These are phyloP conservation scores for Mobula hypostoma DNA, from an alignment of 2,113 vertebrate species.

Conservation along the genomic window DNA sequence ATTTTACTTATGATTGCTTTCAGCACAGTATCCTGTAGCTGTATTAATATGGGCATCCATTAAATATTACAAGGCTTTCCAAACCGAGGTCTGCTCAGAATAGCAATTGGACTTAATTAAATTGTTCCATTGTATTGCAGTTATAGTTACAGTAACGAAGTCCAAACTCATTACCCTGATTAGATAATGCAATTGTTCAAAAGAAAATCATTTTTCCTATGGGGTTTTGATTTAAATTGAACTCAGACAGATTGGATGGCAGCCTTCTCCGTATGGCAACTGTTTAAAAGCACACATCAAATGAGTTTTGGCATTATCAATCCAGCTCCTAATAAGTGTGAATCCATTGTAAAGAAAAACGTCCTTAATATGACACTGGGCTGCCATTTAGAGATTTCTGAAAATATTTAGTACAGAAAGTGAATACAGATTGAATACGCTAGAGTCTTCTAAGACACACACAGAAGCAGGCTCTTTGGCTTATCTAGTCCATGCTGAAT, in stretches of 20 bases:
- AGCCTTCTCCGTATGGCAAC: not conserved
- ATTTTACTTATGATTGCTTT: not conserved
- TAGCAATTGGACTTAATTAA: not conserved
- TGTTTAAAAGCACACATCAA: not conserved
- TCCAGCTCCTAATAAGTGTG: not conserved
- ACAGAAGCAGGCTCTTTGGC: no score
- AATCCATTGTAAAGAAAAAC: not conserved
- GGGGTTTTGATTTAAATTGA: conserved; percentile 28
- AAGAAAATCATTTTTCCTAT: not conserved
- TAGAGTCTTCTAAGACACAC: not conserved
- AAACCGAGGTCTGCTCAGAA: not conserved
- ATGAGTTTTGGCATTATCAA: not conserved
- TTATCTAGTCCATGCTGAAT: no score
- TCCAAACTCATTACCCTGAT: not conserved
- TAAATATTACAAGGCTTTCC: not conserved
- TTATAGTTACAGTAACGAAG: conserved; percentile 12
- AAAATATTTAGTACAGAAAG: not conserved
- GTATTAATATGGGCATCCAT: not conserved
- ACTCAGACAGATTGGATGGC: not conserved
- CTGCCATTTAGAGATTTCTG: not conserved
- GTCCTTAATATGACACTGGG: not conserved
- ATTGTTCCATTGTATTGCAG: not conserved
- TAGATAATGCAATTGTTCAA: conserved; percentile 5
- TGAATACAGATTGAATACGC: not conserved
- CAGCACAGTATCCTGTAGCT: not conserved